These are phyloP conservation scores for Eilema sororculum DNA, from an alignment of 2,888 invertebrate genomes.

Conservation along the genomic window DNA sequence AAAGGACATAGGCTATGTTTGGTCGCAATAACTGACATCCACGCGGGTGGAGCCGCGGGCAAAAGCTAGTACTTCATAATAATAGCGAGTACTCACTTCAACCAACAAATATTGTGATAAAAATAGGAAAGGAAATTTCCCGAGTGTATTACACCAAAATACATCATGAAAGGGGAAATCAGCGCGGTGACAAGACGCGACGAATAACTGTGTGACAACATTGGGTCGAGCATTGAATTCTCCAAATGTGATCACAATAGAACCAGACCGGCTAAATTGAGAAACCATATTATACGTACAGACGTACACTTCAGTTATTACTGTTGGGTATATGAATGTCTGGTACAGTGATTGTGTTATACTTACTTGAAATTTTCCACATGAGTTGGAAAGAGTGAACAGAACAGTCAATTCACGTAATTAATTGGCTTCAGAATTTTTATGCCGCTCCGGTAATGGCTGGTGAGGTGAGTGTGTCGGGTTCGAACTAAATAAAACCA, in stretches of 20 bases:
- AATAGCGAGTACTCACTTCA: too few relatives aligned
- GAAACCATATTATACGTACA: constrained; percentile 21
- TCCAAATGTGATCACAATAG: constrained; percentile 29
- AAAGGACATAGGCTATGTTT: too few relatives aligned
- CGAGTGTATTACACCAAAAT: constrained; percentile 25
- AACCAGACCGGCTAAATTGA: constrained; percentile 19
- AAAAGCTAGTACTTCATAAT: too few relatives aligned
- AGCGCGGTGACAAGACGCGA: constrained; percentile 11
- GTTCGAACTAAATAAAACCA: not conserved
- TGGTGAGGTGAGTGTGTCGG: too few relatives aligned
- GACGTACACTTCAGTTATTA: constrained; percentile 17
- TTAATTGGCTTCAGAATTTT: not conserved
- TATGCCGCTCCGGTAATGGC: too few relatives aligned
- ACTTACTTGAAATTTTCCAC: not conserved
- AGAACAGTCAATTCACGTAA: not conserved
- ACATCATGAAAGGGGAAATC: constrained; percentile 30
- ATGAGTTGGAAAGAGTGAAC: not conserved
- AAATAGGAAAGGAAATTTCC: constrained; percentile 28
- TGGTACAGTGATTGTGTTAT: not conserved
- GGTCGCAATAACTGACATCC: too few relatives aligned
- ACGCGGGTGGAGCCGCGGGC: too few relatives aligned
- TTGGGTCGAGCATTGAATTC: constrained; percentile 22
- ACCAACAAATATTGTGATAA: not conserved
- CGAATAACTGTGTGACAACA: constrained; percentile 20
- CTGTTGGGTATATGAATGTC: not conserved